phyloP scores from a whole-genome alignment of 2,113 vertebrate genomes.

The Corydoras maculifer region DNA sequence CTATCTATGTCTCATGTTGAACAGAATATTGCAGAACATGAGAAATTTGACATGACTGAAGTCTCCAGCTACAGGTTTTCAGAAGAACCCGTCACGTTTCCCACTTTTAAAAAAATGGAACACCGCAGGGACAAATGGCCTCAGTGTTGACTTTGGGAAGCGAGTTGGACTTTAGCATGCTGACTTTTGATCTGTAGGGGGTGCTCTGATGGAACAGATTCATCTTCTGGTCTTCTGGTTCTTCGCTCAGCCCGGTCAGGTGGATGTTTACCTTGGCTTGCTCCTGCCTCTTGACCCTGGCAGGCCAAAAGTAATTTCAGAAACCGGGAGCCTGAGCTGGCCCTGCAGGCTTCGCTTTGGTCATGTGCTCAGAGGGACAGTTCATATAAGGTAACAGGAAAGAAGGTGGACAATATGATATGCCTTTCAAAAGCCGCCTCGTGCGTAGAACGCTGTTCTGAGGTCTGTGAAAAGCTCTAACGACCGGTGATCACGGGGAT shows the following conservation, averaged over 20 bases:
- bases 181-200: conserved; percentile 49
- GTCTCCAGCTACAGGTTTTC: too few relatives aligned
- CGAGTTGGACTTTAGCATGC: conserved; percentile 59
- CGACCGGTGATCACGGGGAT: conserved; percentile 43
- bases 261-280: conserved; percentile 56
- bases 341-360: conserved; percentile 36
- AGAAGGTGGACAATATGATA: conserved; percentile 63
- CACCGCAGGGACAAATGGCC: not conserved
- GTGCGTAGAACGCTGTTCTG: conserved; percentile 36
- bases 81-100: too few relatives aligned
- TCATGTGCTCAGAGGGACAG: conserved; percentile 39
- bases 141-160: conserved; percentile 45
- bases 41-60: too few relatives aligned
- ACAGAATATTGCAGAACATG: too few relatives aligned
- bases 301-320: conserved; percentile 57
- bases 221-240: conserved; percentile 40
- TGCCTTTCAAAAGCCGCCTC: conserved; percentile 49
- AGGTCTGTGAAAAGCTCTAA: conserved; percentile 55
- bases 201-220: conserved; percentile 35
- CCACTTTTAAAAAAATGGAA: too few relatives aligned
- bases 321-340: conserved; percentile 57
- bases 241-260: conserved; percentile 19
- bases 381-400: conserved; percentile 49
- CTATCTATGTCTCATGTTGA: too few relatives aligned
- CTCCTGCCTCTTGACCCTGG: conserved; percentile 62